These are phyloP conservation scores for Leptinotarsa texana DNA, from an alignment of 1,140 invertebrate genomes.

Conservation along the genomic window DNA sequence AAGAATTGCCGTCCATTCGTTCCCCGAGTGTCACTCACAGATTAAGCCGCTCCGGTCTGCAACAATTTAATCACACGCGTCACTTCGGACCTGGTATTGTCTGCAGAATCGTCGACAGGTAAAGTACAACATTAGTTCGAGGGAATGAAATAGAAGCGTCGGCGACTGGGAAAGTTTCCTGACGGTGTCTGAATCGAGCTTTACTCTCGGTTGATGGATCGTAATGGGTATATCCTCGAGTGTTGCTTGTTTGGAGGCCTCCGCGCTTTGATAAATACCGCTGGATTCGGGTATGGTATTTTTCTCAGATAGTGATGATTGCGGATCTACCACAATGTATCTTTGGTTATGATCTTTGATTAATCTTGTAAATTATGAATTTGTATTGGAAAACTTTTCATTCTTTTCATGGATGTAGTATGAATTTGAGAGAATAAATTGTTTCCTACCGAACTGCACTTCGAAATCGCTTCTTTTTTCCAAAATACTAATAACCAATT, in stretches of 20 bases:
- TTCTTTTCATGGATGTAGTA: no score
- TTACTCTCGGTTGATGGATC: not conserved
- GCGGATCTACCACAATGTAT: no score
- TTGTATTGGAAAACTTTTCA: no score
- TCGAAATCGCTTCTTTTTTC: no score
- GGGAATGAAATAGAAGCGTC: not conserved
- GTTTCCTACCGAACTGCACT: no score
- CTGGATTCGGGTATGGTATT: no score
- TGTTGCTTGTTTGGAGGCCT: not conserved
- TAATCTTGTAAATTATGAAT: no score
- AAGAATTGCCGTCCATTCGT: not conserved
- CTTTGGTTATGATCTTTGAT: no score
- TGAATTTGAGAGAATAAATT: no score
- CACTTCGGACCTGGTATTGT: constrained; percentile 28
- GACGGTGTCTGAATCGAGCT: not conserved
- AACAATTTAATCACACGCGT: constrained; percentile 38
- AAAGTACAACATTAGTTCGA: constrained; percentile 4
- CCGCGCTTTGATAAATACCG: no score
- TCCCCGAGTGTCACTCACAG: constrained; percentile 29
- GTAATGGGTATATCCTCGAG: not conserved
- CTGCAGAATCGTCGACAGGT: constrained; percentile 30
- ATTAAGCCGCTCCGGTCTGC: constrained; percentile 33
- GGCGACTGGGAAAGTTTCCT: not conserved
- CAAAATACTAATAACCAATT: no score
- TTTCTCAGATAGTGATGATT: no score